phyloP scores from a whole-genome alignment of 1,140 invertebrate genomes.

The Uloborus diversus region DNA sequence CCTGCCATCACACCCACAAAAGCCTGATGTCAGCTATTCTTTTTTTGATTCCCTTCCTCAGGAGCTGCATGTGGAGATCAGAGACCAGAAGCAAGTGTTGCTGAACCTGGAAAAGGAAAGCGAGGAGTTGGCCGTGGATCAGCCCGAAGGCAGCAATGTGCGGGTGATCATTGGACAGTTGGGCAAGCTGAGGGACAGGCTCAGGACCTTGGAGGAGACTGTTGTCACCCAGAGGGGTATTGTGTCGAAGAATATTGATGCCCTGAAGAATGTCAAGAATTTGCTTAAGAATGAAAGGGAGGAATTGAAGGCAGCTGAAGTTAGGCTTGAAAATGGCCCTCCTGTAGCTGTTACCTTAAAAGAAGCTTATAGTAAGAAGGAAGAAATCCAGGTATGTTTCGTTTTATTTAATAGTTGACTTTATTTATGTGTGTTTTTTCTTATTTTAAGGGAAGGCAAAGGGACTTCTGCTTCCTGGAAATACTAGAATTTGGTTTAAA shows the following conservation, averaged over 20 bases:
- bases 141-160: conserved; percentile 53
- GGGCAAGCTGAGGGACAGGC: conserved; percentile 61
- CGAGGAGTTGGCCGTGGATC: conserved; percentile 72
- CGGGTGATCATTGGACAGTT: conserved; percentile 48
- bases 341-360: conserved; percentile 73
- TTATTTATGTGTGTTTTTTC: no score
- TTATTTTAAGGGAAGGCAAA: no score
- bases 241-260: conserved; percentile 47
- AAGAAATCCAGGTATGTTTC: conserved; percentile 65
- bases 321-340: conserved; percentile 75
- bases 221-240: conserved; percentile 70
- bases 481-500: no score
- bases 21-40: conserved; percentile 46
- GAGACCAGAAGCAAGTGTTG: conserved; percentile 66
- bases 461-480: no score
- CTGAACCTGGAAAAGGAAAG: conserved; percentile 80
- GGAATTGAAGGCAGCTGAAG: conserved; percentile 85
- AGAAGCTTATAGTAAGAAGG: conserved; percentile 80
- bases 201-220: conserved; percentile 75
- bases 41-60: conserved; percentile 27
- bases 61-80: conserved; percentile 46
- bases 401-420: not conserved
- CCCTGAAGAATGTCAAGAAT: conserved; percentile 74
- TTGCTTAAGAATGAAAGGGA: conserved; percentile 79
- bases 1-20: conserved; percentile 33